Evolutionary conservation across 2,113 vertebrate genomes (phyloP), one percentile per base, ranked within the genome.

Genomic region (Catharus bicknelli): DNA sequence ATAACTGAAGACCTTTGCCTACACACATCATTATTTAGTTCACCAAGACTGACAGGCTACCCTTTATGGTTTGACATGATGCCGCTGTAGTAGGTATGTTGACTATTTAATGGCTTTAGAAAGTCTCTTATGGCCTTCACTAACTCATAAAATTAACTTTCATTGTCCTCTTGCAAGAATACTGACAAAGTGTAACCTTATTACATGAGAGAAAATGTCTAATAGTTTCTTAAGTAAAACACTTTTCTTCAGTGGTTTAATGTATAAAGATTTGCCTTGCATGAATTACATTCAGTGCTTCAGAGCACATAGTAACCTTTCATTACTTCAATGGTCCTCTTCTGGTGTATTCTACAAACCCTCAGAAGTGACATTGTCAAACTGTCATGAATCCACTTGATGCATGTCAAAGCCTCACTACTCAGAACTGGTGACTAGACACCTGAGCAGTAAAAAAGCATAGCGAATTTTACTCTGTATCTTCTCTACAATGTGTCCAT

Each of bases 51-150:
- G 94, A 93, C 77, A 86, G 61, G n/a, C 25, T 61, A 92, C 76
- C 80, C 59, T 73, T 96, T 94, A 85, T n/a, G 30, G 72, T 81
- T 81, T 95, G 91, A 93, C 34, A 70, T 16, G 16, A 53, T 90
- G 29, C 72, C 93, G 95, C 87, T 93, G 43, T 55, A 75, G 70
- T 79, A 96, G 86, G 69, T 50, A 67, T 90, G 48, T 53, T 91
- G 59, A 74, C 84, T 96, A 77, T 90, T 96, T 94, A 94, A 91
- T 95, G 43, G 53, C 66, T 73, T 83, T 78, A 77, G n/a, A 63
- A 93, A 84, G 70, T 74, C 73, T 89, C 72, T 76, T 76, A 83
- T 22, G 42, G 81, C 59, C 72, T 92, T 87, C 68, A 70, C 22
- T 90, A 90, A 90, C 58, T 89, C 68, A 82, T 61, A 83, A 92